These are phyloP conservation scores for Prunella himalayana DNA, from an alignment of 2,113 vertebrate species.

Conservation along the genomic window DNA sequence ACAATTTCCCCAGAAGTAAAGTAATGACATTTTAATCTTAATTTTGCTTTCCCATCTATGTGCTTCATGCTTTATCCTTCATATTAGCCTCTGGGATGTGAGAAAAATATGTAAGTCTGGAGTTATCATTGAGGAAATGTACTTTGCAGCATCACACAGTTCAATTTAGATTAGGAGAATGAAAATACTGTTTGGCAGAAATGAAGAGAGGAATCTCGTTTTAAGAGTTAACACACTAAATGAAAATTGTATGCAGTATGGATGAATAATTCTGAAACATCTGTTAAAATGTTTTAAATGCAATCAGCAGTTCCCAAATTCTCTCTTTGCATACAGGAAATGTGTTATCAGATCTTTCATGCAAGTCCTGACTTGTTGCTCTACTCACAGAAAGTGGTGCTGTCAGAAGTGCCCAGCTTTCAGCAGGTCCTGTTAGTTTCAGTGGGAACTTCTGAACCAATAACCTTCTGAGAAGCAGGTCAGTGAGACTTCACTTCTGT, in stretches of 20 bases:
- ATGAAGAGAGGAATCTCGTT: not conserved
- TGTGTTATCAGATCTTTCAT: not conserved
- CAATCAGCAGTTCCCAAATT: not conserved
- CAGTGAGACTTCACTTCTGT: not conserved
- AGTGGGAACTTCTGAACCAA: not conserved
- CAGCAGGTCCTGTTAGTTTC: not conserved
- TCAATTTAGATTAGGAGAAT: slow-evolving; percentile 39
- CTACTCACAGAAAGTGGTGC: not conserved
- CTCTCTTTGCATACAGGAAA: not conserved
- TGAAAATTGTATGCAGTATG: not conserved
- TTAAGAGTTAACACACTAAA: not conserved
- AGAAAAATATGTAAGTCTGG: not conserved
- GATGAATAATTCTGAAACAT: not conserved
- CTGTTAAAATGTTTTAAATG: not conserved
- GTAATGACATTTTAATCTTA: slow-evolving; percentile 43
- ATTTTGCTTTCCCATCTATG: slow-evolving; percentile 22
- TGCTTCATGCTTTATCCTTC: slow-evolving; percentile 6
- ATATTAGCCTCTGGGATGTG: not conserved
- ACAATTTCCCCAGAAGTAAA: slow-evolving; percentile 15
- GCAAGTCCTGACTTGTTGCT: not conserved
- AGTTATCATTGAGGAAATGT: slow-evolving; percentile 20
- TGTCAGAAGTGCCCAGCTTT: not conserved
- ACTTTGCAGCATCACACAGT: slow-evolving; percentile 4
- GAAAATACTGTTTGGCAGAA: not conserved
- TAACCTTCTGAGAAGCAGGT: not conserved